Conservation (phyloP, 2,113 vertebrate species). For the Beaufortia kweichowensis region DNA sequence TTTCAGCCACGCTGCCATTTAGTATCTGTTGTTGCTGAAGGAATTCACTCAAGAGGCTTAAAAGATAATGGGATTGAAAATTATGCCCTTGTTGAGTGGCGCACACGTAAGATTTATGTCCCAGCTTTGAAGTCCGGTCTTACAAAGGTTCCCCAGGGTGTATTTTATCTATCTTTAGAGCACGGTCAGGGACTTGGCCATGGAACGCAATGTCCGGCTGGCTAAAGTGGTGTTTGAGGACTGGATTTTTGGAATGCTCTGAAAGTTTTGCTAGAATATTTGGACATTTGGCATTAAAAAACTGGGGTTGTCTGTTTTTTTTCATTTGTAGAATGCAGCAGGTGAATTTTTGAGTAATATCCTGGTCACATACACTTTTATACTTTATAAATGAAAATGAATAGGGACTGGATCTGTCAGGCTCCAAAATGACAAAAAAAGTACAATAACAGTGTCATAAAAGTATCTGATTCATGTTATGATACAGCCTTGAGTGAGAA, state of each 20-base stretch:
- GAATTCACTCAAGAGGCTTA: constrained; percentile 34
- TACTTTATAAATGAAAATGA: no score
- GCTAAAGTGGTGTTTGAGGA: constrained; percentile 6
- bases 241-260: not conserved
- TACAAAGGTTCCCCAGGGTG: constrained; percentile 10
- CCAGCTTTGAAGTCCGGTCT: not conserved
- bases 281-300: not conserved
- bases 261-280: not conserved
- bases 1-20: constrained; percentile 6
- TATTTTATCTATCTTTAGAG: constrained; percentile 5
- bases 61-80: constrained; percentile 31
- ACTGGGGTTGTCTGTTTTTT: no score
- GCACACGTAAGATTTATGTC: constrained; percentile 24
- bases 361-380: no score
- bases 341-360: no score
- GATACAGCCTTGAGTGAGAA: no score
- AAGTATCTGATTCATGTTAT: no score
- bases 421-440: no score
- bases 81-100: not conserved
- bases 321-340: no score
- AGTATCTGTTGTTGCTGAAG: constrained; percentile 23
- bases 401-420: no score
- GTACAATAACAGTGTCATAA: no score
- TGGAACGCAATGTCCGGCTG: constrained; percentile 2
- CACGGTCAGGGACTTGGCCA: constrained; percentile 3